Base-by-base conservation (phyloP, 1,140 invertebrate species). In the Drosophila leontia region DNA sequence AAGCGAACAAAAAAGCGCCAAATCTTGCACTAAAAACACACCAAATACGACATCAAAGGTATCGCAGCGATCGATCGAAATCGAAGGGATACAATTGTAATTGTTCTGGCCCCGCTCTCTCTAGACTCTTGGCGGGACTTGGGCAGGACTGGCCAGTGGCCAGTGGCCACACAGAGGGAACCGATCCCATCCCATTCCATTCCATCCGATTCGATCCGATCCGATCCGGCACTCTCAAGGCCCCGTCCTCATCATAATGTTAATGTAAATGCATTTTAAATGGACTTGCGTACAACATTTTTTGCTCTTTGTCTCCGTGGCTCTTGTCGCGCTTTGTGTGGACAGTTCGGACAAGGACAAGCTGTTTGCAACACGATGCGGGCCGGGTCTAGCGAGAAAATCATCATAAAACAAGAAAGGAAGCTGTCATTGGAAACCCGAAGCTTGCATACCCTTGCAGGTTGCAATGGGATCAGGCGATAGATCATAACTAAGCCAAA, bases 211-310 rank as follows among this genome's bases (percentile, higher is more conserved):
- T 53, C 62, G 41, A 50, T 48, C 35, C 65, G 53, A 45, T 59
- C 62, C 62, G 41, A 50, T 48, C 35, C 65, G 19, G 51, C 55
- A 65, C 80, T 61, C 81, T 69, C 62, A 62, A 74, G 60, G 62
- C 65, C 65, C 72, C 63, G 70, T 71, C 78, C 90, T 87, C 91
- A 87, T 91, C 86, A 91, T 91, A 91, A 91, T 91, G 91, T 91
- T 91, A 91, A 91, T 91, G 90, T 91, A 91, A 91, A 91, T 91
- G 90, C 90, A 91, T 91, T 91, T 91, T 91, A 91, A 91, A 91
- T 91, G 91, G 85, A 91, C 91, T 87, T 78, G 80, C 78, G 82
- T 82, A 91, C 82, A 87, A 82, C 85, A 91, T 84, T 91, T 91
- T 91, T 88, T 91, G 42, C 76, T 78, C 55, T 78, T 72, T 71